Base-by-base conservation (phyloP, 2,888 invertebrate species). In the Hirtodrosophila histrioides region DNA sequence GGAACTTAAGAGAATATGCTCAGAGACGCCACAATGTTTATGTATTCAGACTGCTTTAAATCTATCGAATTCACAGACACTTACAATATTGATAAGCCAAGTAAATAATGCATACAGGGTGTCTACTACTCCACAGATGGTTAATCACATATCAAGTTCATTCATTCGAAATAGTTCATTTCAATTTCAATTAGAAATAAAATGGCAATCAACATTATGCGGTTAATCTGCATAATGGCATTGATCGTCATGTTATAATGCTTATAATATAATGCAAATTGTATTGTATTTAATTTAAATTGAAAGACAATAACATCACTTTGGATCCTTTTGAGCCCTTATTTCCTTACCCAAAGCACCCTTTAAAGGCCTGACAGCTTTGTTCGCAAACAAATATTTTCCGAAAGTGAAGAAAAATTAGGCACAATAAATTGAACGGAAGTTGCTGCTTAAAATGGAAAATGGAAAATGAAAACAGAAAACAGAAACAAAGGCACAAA, bases 371-470 rank as follows among this genome's bases (percentile, higher is more conserved):
- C 51, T 17, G 56, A 50, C 49, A 41, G 56, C 49, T 37, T 43
- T 54, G 73, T 24, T 36, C 40, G 8, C 62, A 67, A 60, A 54
- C 62, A 75, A 83, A 82, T 63, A 62, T 67, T 66, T 72, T 69
- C 41, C 45, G 51, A 74, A 89, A 86, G 85, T 84, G 75, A 75
- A 86, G 81, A 82, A 84, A 84, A 89, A 88, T 87, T 88, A 88
- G 88, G 71, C 63, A 76, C 67, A 78, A 85, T 86, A 88, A 89
- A 89, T 89, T 89, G 85, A 80, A 80, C 85, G 88, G 89, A 89
- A 89, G 88, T 78, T 72, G 75, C 74, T 79, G 81, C 80, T 86
- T 77, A 69, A 85, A 87, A 79, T 69, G 70, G 67, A 70, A 54
- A 65, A 65, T 43, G 58, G 17, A 69, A 85, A 87, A 79, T 69